Base-by-base conservation (phyloP, 2,113 vertebrate species). In the Hippocampus zosterae region DNA sequence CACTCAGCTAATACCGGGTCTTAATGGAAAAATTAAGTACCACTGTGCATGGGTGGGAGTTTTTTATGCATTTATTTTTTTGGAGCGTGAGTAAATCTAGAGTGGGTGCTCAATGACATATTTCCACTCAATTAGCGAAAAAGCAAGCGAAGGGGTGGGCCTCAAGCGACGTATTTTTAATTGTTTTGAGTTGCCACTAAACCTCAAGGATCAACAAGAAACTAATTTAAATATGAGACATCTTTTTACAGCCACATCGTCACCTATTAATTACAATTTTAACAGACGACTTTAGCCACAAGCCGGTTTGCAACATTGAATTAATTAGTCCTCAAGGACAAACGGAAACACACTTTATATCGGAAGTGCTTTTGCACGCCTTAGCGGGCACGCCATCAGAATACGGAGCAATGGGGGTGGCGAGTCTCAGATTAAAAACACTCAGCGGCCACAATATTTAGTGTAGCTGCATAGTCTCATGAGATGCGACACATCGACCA, bases 141-240 rank as follows among this genome's bases (percentile, higher is more conserved):
- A 37, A 8, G 59, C 25, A 10, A 53, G 23, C 61, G 23, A 61
- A 42, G 57, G 23, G 19, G 25, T 27, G 67, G 53, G 23, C 29
- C 42, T 52, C 23, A 18, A 65, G 42, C 62, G 10, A 33, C 2
- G 9, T 33, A 7, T 27, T 65, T 69, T 65, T 41, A 65, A 65
- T 67, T 78, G 60, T 67, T 48, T 53, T 15, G 27, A 67, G 48
- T 67, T 67, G 48, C 19, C 29, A 67, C 29, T 66, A 44, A 63
- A 68, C 65, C 33, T 73, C 29, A 46, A 44, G 52, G 41, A 66
- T 63, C 25, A 70, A 68, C 40, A 52, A 29, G 44, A 29, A 50
- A 5, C 48, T 67, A 2, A 37, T 67, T 67, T 67, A 40, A 67
- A 67, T 53, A 53, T 40, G 40, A 8, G 29, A 53, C 48, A 53